Evolutionary conservation across 1,140 invertebrate genomes (phyloP), one percentile per base, ranked within the genome.

Genomic region (Zaprionus taronus): DNA sequence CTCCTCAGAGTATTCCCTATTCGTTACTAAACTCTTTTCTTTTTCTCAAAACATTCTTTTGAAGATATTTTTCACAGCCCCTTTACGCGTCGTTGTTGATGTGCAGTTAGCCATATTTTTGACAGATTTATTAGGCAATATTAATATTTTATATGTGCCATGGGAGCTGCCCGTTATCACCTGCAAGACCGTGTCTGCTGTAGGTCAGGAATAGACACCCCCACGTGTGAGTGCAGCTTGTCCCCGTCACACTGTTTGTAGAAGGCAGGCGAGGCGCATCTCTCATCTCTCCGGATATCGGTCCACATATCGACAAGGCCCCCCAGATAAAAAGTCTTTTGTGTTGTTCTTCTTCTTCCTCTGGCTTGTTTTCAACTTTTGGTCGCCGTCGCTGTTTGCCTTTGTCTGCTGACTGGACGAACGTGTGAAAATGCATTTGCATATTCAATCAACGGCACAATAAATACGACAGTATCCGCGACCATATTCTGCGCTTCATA

Each of bases 401-500:
- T 81, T 79, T 81, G 72, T 79, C 79, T 69, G 77, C 68, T 68
- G 81, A 80, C 76, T 60, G 77, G 51, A 49, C 74, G 73, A 82
- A 89, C 78, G 85, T 90, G 85, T 90, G 85, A 90, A 90, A 90
- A 82, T 85, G 80, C 85, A 90, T 90, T 90, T 90, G 85, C 85
- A 90, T 90, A 90, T 90, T 90, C 85, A 90, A 90, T 90, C 85
- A 90, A 81, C 77, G 85, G 68, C 85, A 90, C 85, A 90, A 90
- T 90, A 90, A 90, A 90, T 90, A 77, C 55, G 53, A 57, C 67
- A 47, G 41, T 47, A 34, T 34, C 20, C 22, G 47, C 20, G 47
- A 47, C 20, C 22, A 51, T 24, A 51, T 24, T 49, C 47, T 4
- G 47, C n/a, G 47, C 47, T 41, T 6, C 38, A 41, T 41, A 34